A percentile compares a stretch with the other conserved stretches of the same genome.
Evolutionary conservation across 2,888 invertebrate genomes (phyloP).

Genomic region (Mythimna lalbum): DNA sequence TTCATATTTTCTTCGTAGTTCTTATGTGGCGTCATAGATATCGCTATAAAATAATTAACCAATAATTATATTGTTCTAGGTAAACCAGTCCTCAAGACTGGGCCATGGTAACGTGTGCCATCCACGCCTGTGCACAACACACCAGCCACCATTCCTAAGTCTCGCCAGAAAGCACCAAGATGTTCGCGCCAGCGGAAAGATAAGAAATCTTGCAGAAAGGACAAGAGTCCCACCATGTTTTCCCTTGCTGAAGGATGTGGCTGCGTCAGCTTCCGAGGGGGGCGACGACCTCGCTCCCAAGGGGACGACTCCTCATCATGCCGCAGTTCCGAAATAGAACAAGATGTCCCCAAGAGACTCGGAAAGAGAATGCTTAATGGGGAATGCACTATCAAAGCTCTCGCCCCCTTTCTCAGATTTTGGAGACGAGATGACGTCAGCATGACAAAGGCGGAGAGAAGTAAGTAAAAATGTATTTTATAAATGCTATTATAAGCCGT

Average conservation of each 20-base stretch:
- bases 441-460: constrained; percentile 94
- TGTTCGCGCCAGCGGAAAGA: constrained; percentile 88
- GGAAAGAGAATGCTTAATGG: constrained; percentile 81
- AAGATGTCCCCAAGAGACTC: constrained; percentile 84
- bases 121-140: constrained; percentile 30
- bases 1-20: too few species aligned
- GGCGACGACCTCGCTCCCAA: constrained; percentile 81
- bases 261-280: constrained; percentile 85
- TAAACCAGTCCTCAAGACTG: constrained; percentile 60
- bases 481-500: background rate
- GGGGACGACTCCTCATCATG: constrained; percentile 88
- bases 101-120: constrained; percentile 63
- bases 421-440: constrained; percentile 93
- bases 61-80: constrained; percentile 51
- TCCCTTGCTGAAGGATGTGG: constrained; percentile 88
- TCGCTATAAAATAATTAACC: background rate
- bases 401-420: constrained; percentile 92
- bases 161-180: constrained; percentile 83
- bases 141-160: constrained; percentile 83
- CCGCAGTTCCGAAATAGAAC: constrained; percentile 88
- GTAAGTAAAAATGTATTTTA: constrained; percentile 86
- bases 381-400: constrained; percentile 88
- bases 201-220: constrained; percentile 84
- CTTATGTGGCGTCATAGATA: too few species aligned
- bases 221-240: constrained; percentile 88